Evolutionary conservation across 1,140 invertebrate genomes (phyloP).

Genomic region (Oryctes rhinoceros): DNA sequence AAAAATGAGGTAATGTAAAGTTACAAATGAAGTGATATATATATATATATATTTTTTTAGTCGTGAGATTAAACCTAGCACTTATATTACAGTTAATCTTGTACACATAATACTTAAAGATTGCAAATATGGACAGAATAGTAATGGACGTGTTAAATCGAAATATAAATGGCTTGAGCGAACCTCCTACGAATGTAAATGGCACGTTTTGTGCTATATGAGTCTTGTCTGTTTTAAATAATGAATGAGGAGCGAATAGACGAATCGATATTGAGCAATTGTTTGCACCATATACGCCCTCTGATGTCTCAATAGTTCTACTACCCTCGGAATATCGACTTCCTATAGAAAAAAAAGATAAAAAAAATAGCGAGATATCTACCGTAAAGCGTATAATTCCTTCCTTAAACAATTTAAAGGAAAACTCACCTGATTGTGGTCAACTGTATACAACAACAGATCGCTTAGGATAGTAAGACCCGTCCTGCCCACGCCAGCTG

Average conservation of each 20-base stretch:
- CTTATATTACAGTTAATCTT: constrained; percentile 8
- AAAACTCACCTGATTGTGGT: constrained; percentile 81
- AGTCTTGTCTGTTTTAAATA: constrained; percentile 40
- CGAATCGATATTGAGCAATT: constrained; percentile 87
- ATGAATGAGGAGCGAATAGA: constrained; percentile 84
- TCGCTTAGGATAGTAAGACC: constrained; percentile 82
- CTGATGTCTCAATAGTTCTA: constrained; percentile 80
- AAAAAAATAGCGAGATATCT: constrained; percentile 14
- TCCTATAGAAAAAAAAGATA: constrained; percentile 66
- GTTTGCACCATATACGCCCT: constrained; percentile 87
- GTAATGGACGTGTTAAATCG: constrained; percentile 6
- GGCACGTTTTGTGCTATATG: constrained; percentile 29
- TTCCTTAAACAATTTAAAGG: neutral
- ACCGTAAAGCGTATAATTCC: too few species aligned
- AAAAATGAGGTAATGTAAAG: neutral
- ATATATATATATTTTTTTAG: neutral
- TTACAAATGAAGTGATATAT: neutral
- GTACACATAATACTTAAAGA: constrained; percentile 32
- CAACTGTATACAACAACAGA: constrained; percentile 83
- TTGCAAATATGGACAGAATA: constrained; percentile 26
- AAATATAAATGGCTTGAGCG: neutral
- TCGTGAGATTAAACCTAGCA: neutral
- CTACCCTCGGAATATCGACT: constrained; percentile 79
- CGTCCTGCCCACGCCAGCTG: constrained; percentile 74
- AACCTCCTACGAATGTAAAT: neutral